phyloP scores from a whole-genome alignment of 2,888 invertebrate genomes.

The Hofmannophila pseudospretella region DNA sequence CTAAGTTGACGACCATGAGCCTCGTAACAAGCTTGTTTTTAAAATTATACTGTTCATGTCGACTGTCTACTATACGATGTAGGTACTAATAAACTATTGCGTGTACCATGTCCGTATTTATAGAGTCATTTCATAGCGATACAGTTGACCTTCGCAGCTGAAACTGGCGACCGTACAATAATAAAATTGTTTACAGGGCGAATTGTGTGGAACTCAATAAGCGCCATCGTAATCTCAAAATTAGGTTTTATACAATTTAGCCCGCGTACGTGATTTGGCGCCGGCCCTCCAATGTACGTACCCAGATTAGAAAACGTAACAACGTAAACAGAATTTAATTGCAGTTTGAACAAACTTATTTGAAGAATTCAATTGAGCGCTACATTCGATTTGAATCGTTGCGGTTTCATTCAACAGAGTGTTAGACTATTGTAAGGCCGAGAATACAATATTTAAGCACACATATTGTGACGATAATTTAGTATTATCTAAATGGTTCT shows the following conservation, averaged over 20 bases:
- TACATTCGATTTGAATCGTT: background rate
- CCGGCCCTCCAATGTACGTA: conserved; percentile 22
- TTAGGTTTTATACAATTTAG: conserved; percentile 61
- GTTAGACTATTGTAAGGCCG: no score
- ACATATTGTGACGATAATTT: no score
- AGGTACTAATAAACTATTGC: background rate
- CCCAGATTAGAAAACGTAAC: conserved; percentile 38
- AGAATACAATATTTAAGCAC: no score
- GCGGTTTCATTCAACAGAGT: no score
- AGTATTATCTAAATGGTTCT: no score
- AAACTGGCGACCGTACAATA: conserved; percentile 28
- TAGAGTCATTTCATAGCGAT: conserved; percentile 16
- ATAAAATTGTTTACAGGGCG: conserved; percentile 50
- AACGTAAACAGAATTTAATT: conserved; percentile 17
- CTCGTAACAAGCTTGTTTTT: background rate
- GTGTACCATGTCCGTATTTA: background rate
- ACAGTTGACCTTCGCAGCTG: conserved; percentile 22
- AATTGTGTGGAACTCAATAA: conserved; percentile 47
- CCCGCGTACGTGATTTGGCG: conserved; percentile 60
- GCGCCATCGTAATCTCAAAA: conserved; percentile 47
- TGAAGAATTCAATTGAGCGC: background rate
- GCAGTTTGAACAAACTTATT: background rate
- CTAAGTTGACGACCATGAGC: no score
- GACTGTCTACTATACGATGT: background rate
- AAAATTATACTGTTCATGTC: background rate